Base-by-base conservation (phyloP, 2,113 vertebrate genomes). In the Aleadryas rufinucha region DNA sequence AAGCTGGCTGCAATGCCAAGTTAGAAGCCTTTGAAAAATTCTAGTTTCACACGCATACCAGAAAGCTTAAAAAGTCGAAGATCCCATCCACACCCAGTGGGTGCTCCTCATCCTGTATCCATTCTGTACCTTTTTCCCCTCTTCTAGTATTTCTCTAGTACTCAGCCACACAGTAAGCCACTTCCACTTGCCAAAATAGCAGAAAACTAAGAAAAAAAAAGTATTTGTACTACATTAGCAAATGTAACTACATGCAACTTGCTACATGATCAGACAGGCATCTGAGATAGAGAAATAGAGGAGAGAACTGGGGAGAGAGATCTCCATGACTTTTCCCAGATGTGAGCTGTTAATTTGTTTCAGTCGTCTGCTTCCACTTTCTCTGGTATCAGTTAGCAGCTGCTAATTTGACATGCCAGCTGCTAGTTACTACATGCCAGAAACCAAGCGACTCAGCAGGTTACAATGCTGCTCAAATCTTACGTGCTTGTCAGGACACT, bases 81-180 rank as follows among this genome's bases (percentile, higher is more conserved):
- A 84, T 26, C 24, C 50, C 37, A 26, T 9, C 26, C n/a, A 41
- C 21, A 4, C 2, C 15, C 35, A 6, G 24, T 9, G 13, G 11
- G 7, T 1, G 0, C 4, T 70, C 17, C 26, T 66, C 3, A 4
- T 28, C 13, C n/a, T 35, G 11, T 3, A 60, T 19, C 12, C 59
- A 75, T 75, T 26, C 31, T 41, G 13, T 44, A 65, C 14, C 19
- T 49, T 39, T 27, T 16, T 4, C 4, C 27, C 6, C 6, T 61
- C 10, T n/a, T 76, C 12, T 23, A 30, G 6, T 5, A 8, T 20
- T 65, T 16, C 9, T 44, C 24, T 50, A 77, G 28, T 9, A n/a
- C 7, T 52, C 24, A 31, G 14, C 20, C 65, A 63, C 26, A 45
- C 9, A 37, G 1, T 50, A 41, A 53, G 15, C 23, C 61, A 47